Conservation (phyloP, 2,888 invertebrate species). For the Abscondita cerata region DNA sequence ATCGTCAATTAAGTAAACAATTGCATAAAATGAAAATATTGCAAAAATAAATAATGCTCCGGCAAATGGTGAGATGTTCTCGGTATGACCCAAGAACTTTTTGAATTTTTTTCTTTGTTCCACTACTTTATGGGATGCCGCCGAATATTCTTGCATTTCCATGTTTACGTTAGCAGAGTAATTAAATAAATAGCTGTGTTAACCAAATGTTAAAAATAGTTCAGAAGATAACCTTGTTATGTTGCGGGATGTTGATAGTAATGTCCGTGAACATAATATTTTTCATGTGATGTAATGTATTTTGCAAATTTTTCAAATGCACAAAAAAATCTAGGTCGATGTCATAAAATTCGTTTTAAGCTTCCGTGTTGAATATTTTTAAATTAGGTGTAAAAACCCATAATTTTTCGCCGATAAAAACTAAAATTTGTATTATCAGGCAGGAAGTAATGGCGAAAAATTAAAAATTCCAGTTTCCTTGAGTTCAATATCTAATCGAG, state of each 20-base stretch:
- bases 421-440: no score
- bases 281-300: not conserved
- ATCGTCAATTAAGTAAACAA: slow-evolving; percentile 28
- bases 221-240: not conserved
- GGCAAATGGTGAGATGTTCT: not conserved
- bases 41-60: slow-evolving; percentile 3
- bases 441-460: no score
- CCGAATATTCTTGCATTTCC: not conserved
- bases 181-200: not conserved
- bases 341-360: no score
- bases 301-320: no score
- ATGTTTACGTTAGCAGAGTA: not conserved
- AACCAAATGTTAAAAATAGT: not conserved
- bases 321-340: no score
- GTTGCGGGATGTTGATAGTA: not conserved
- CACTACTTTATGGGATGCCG: not conserved
- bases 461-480: no score
- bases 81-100: not conserved
- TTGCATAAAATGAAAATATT: slow-evolving; percentile 7
- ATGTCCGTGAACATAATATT: not conserved
- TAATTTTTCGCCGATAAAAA: no score
- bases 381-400: no score
- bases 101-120: no score
- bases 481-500: no score
- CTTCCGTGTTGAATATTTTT: no score